Evolutionary conservation across 2,797 vertebrate species (phyloP), one percentile per base, ranked within the genome.

Genomic region (Peromyscus aztecus): DNA sequence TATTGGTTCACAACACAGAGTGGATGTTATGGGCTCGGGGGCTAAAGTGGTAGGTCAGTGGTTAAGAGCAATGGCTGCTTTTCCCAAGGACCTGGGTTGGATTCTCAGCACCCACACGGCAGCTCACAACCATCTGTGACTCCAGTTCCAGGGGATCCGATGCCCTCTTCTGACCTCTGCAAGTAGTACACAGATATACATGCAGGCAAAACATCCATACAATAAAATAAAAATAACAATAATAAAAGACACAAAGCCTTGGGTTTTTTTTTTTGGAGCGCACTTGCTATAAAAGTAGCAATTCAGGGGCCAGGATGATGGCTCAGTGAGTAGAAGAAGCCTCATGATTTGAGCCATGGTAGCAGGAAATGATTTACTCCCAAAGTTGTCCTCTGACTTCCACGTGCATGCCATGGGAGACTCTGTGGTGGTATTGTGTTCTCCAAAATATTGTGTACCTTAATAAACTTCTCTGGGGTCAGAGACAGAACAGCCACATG

Each of bases 21-120:
- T 0, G 3, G 52, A 8, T 13, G 24, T 2, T 27, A 43, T 4
- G 11, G 27, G 34, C 17, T 29, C 46, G 43, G 11, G 11, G 59
- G 40, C 31, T n/a, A 43, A 67, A 85, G 61, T 8, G 29, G 14
- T n/a, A 17, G 63, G 17, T 49, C 31, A n/a, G 61, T 4, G 19
- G 31, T 49, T 67, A 67, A 49, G 31, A 85, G 31, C 43, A 67
- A 23, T 24, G 43, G 19, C 6, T n/a, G 43, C 43, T 49, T 31
- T 67, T n/a, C 19, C 82, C 49, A 63, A n/a, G 43, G 11, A 49
- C 29, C 12, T 13, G 46, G 61, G 61, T 34, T 85, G 12, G 31
- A 24, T 67, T 49, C 34, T 31, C 19, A 49, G 63, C 7, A 34
- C 43, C 63, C 4, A 49, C 19, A n/a, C 4, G 3, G 43, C 5